Percentiles rank a stretch among this genome's conserved stretches.
phyloP scores from a whole-genome alignment of 2,888 invertebrate genomes.

The Dorcus parallelipipedus region DNA sequence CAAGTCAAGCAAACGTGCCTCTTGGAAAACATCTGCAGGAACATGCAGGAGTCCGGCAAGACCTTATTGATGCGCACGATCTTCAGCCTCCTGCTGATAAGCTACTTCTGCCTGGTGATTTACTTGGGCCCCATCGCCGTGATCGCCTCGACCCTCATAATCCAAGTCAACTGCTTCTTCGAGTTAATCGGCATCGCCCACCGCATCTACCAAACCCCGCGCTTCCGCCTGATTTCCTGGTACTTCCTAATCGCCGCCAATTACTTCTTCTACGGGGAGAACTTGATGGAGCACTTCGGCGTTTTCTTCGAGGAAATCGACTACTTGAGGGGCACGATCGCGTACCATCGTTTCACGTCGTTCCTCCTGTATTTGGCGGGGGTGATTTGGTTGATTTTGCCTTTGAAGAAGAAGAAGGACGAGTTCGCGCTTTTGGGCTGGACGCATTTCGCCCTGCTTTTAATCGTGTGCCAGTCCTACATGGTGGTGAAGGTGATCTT shows the following conservation, averaged over 20 bases:
- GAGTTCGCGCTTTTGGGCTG: constrained; percentile 99
- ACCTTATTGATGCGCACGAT: constrained; percentile 76
- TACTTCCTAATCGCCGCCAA: constrained; percentile 96
- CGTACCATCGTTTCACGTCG: constrained; percentile 94
- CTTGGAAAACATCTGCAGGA: not conserved
- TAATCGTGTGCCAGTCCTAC: constrained; percentile 96
- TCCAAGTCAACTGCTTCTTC: constrained; percentile 98
- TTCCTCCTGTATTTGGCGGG: constrained; percentile 94
- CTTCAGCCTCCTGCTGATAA: constrained; percentile 91
- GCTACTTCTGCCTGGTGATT: constrained; percentile 83
- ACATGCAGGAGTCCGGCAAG: constrained; percentile 14
- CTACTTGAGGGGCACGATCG: constrained; percentile 73
- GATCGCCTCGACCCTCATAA: constrained; percentile 87
- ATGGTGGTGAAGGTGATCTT: constrained; percentile 97
- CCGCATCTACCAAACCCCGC: constrained; percentile 91
- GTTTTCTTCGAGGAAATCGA: constrained; percentile 64
- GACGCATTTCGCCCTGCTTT: constrained; percentile 95
- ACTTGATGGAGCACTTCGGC: constrained; percentile 92
- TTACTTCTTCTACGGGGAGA: constrained; percentile 98
- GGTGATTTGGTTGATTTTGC: constrained; percentile 95
- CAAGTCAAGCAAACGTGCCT: no score
- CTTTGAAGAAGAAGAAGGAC: constrained; percentile 92
- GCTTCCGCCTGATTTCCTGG: constrained; percentile 97
- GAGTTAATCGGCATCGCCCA: constrained; percentile 99
- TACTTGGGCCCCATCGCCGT: constrained; percentile 90